Percentiles rank a stretch among this genome's conserved stretches.
Evolutionary conservation across 23 tunicate genomes (phyloP).

Genomic region (Ciona savignyi): DNA sequence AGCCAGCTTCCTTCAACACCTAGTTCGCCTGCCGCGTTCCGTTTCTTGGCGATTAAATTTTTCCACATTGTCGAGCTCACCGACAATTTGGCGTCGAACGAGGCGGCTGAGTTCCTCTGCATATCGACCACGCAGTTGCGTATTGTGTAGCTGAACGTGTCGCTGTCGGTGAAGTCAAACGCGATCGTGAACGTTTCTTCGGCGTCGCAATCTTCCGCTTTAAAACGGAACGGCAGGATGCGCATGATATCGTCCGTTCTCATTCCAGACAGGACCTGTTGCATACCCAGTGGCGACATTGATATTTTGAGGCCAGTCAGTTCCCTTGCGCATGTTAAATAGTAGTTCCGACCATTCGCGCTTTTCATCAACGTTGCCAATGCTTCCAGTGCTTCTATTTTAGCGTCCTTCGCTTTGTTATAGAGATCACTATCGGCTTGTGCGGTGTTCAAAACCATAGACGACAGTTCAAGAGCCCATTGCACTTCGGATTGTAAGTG

Average conservation of each 20-base stretch:
- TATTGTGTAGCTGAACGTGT: slow-evolving; percentile 20
- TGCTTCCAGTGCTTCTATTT: slow-evolving; percentile 11
- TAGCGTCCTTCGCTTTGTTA: slow-evolving; percentile 23
- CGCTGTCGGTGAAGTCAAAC: slow-evolving; percentile 24
- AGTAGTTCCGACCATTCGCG: slow-evolving; percentile 64
- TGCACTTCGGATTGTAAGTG: slow-evolving; percentile 30
- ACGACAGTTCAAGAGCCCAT: slow-evolving; percentile 74
- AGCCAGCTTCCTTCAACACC: slow-evolving; percentile 22
- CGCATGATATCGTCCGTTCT: slow-evolving; percentile 10
- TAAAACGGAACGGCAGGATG: slow-evolving; percentile 18
- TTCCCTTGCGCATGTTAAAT: slow-evolving; percentile 59
- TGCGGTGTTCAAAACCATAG: slow-evolving; percentile 15
- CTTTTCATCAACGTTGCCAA: slow-evolving; percentile 20
- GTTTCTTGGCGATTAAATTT: slow-evolving; percentile 3
- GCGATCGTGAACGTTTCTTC: background rate
- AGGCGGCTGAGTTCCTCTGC: background rate
- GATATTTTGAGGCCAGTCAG: background rate
- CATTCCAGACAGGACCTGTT: background rate
- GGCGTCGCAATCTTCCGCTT: slow-evolving; percentile 40
- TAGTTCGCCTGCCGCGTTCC: slow-evolving; percentile 18
- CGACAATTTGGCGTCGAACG: slow-evolving; percentile 18
- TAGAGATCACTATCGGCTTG: background rate
- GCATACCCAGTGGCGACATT: background rate
- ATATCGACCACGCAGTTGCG: slow-evolving; percentile 42
- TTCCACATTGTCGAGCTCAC: slow-evolving; percentile 15